Evolutionary conservation across 2,888 invertebrate genomes (phyloP).

Genomic region (Ischnura elegans): DNA sequence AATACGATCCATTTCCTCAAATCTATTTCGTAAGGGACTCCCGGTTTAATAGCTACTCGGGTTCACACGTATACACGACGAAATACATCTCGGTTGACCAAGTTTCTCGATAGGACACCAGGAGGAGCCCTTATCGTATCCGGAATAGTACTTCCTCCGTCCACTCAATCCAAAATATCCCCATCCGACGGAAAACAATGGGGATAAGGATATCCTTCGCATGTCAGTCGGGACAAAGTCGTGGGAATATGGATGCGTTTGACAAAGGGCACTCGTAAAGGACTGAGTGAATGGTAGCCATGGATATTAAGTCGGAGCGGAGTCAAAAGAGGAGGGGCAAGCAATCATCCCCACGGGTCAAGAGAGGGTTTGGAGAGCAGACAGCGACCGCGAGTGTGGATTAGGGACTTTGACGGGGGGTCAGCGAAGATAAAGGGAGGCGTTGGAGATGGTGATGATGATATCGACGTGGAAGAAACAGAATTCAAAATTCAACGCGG

Average conservation of each 20-base stretch:
- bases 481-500: neutral
- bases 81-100: no score
- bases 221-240: neutral
- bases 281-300: neutral
- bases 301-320: neutral
- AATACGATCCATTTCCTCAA: no score
- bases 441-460: neutral
- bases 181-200: neutral
- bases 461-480: neutral
- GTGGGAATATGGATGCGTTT: neutral
- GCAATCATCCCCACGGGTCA: neutral
- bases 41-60: no score
- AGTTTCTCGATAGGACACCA: no score
- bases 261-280: neutral
- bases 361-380: neutral
- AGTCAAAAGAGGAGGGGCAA: neutral
- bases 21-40: no score
- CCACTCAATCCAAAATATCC: no score
- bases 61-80: no score
- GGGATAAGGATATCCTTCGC: neutral
- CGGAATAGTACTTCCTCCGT: no score
- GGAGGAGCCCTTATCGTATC: no score
- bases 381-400: no score
- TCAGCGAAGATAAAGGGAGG: no score
- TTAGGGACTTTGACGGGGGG: no score